Percentiles rank a stretch among this genome's conserved stretches.
phyloP scores from a whole-genome alignment of 1,140 invertebrate species.

The Heliconius hermathena region DNA sequence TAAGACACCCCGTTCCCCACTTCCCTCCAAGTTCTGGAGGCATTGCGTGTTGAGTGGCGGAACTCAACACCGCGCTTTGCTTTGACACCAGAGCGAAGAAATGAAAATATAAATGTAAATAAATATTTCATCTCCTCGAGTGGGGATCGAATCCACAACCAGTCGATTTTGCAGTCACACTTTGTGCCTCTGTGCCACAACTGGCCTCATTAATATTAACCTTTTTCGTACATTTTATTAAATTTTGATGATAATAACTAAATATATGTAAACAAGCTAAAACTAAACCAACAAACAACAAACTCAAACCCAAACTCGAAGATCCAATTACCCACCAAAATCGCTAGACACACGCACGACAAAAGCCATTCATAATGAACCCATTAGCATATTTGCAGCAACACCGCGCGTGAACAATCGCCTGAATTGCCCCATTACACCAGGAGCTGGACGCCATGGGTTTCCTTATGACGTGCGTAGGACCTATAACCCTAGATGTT shows the following conservation, averaged over 20 bases:
- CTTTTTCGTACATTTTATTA: background rate
- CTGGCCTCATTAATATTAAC: background rate
- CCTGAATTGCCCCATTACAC: constrained; percentile 60
- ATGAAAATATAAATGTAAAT: too few species aligned
- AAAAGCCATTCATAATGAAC: constrained; percentile 56
- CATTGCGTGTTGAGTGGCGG: too few species aligned
- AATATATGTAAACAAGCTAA: background rate
- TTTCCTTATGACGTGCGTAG: background rate
- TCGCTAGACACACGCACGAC: constrained; percentile 52
- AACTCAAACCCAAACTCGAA: constrained; percentile 30
- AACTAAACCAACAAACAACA: background rate
- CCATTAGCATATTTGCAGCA: constrained; percentile 65
- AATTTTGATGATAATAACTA: background rate
- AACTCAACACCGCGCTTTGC: too few species aligned
- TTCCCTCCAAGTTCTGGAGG: too few species aligned
- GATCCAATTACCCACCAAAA: constrained; percentile 56
- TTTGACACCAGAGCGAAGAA: too few species aligned
- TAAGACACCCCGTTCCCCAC: too few species aligned
- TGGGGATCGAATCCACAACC: background rate
- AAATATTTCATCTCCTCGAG: background rate
- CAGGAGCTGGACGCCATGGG: constrained; percentile 22
- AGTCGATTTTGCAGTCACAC: background rate
- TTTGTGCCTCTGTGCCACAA: background rate
- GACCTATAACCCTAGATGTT: background rate
- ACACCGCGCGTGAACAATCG: constrained; percentile 52